phyloP scores from a whole-genome alignment of 2,797 vertebrate genomes.

The Podarcis siculus region DNA sequence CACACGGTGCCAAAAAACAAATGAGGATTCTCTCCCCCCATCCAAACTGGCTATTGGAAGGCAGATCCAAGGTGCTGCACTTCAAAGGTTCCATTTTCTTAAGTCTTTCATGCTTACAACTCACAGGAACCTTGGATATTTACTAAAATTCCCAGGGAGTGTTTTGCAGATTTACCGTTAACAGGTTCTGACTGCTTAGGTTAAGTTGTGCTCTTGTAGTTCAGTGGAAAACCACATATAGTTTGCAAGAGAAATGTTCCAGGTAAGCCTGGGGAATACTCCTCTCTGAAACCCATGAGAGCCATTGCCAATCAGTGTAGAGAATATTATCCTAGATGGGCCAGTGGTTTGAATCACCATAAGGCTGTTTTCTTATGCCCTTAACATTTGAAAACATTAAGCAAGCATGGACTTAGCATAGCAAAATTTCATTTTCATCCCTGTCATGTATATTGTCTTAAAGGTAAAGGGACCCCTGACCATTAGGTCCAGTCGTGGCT shows the following conservation, averaged over 20 bases:
- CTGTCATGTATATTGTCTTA: background rate
- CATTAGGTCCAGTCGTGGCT: too few species aligned
- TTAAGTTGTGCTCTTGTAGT: background rate
- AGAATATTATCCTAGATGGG: too few species aligned
- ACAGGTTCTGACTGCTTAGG: background rate
- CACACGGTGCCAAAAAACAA: constrained; percentile 76
- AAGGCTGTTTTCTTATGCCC: background rate
- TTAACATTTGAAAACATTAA: background rate
- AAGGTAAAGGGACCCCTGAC: too few species aligned
- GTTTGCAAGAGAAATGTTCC: background rate
- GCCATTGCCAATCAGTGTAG: background rate
- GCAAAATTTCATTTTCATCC: background rate
- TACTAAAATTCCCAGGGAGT: background rate
- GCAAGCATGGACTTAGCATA: background rate
- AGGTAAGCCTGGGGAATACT: background rate
- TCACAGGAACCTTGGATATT: background rate
- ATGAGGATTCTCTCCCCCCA: constrained; percentile 49
- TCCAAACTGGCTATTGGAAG: constrained; percentile 48
- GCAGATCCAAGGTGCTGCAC: constrained; percentile 55
- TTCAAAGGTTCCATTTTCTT: constrained; percentile 58
- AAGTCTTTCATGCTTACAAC: constrained; percentile 40
- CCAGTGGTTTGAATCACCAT: background rate
- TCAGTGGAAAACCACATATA: background rate
- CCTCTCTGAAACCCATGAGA: background rate
- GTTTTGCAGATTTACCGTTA: background rate